Percentiles rank a stretch among this genome's conserved stretches.
Evolutionary conservation across 2,888 invertebrate genomes (phyloP).

Genomic region (Yponomeuta malinellus): DNA sequence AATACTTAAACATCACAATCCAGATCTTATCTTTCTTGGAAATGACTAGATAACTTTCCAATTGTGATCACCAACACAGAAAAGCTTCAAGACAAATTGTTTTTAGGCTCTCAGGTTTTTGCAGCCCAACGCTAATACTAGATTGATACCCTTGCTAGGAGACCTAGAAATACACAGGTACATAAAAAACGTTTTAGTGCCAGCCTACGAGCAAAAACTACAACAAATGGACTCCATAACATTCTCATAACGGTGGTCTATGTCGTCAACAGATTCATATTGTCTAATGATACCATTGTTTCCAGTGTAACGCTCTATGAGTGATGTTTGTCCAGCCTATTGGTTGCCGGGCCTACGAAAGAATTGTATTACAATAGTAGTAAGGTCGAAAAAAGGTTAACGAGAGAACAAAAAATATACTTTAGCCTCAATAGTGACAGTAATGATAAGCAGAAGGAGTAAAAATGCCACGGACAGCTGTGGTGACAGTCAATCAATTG

Average conservation of each 20-base stretch:
- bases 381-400: slow-evolving; percentile 24
- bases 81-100: too few species aligned
- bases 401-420: not conserved
- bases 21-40: too few species aligned
- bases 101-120: not conserved
- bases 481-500: slow-evolving; percentile 64
- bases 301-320: slow-evolving; percentile 46
- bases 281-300: slow-evolving; percentile 70
- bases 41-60: too few species aligned
- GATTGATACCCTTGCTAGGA: not conserved
- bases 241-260: slow-evolving; percentile 50
- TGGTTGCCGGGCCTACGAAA: not conserved
- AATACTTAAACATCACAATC: too few species aligned
- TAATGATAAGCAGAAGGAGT: slow-evolving; percentile 51
- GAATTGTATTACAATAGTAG: not conserved
- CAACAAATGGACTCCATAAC: not conserved
- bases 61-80: too few species aligned
- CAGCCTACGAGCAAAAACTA: not conserved
- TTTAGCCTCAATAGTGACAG: slow-evolving; percentile 43
- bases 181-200: not conserved
- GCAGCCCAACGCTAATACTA: not conserved
- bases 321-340: slow-evolving; percentile 8
- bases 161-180: not conserved
- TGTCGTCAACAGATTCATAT: slow-evolving; percentile 35
- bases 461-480: slow-evolving; percentile 57